These are phyloP conservation scores for Catotricha subobsoleta DNA, from an alignment of 2,888 invertebrate genomes.

Conservation along the genomic window DNA sequence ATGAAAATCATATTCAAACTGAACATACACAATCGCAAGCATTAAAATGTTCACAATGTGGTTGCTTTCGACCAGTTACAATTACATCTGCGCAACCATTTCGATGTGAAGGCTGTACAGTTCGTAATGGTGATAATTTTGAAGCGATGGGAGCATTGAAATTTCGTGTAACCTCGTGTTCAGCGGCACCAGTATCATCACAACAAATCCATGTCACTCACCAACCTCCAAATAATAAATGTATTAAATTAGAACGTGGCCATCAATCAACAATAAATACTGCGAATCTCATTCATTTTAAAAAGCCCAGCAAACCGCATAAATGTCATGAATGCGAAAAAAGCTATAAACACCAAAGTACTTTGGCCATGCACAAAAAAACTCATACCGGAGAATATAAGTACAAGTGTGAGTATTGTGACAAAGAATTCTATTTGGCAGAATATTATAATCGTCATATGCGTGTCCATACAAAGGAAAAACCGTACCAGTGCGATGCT, in stretches of 20 bases:
- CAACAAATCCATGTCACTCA: background rate
- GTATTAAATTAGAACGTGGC: background rate
- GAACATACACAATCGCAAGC: slow-evolving; percentile 1
- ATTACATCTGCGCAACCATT: background rate
- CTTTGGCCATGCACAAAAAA: slow-evolving; percentile 26
- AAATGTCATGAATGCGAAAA: slow-evolving; percentile 28
- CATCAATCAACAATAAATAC: background rate
- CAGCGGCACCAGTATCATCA: background rate
- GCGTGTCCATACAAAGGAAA: slow-evolving; percentile 22
- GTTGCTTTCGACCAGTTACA: slow-evolving; percentile 3
- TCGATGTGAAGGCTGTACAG: slow-evolving; percentile 2
- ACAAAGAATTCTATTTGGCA: slow-evolving; percentile 1
- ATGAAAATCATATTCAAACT: slow-evolving; percentile 1
- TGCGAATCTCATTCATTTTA: background rate
- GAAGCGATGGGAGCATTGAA: background rate
- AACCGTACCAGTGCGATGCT: slow-evolving; percentile 23
- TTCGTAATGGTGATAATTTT: background rate
- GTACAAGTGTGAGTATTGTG: slow-evolving; percentile 15
- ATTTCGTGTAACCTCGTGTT: background rate
- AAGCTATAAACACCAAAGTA: slow-evolving; percentile 27
- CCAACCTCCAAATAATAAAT: background rate
- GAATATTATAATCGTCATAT: slow-evolving; percentile 7
- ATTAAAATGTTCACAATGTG: slow-evolving; percentile 5
- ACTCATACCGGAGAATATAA: slow-evolving; percentile 28
- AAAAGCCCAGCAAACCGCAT: slow-evolving; percentile 17